Evolutionary conservation across 2,113 vertebrate genomes (phyloP), one percentile per base, ranked within the genome.

Genomic region (Nothocercus julius): DNA sequence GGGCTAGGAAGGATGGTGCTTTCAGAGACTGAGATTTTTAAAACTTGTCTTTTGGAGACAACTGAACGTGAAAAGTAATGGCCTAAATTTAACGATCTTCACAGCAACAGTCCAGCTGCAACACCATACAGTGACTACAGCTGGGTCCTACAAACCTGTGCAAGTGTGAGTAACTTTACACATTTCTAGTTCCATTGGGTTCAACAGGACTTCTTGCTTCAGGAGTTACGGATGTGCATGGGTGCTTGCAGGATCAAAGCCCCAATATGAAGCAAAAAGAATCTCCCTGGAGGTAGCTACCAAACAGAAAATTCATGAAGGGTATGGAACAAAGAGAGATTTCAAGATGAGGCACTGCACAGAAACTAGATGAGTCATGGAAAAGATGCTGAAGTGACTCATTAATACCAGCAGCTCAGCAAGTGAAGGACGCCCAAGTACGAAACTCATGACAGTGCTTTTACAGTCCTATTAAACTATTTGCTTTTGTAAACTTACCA

Each of bases 301-400:
- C 87, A 85, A 94, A 94, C 24, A 92, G 67, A 90, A 70, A 93
- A 58, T 83, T 90, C 66, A 82, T 1, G 34, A 91, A 47, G 73
- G 51, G 69, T 87, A 74, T 94, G 73, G 90, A 93, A 94, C 59
- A 82, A 96, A 96, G 91, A 90, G 68, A 87, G 47, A 92, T 93
- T 96, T 96, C 87, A 94, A 94, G 97, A 97, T 53, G 77, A 87
- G 69, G 47, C 72, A 69, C 89, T 66, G 85, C 87, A 78, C 79
- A 85, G 92, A 96, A 95, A 96, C 87, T 56, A 97, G 94, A 96
- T 68, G 92, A 95, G 76, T 95, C 93, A 97, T 83, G 87, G 93
- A 93, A 92, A 95, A 96, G 95, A 95, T 76, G 87, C 61, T 82
- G 59, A 95, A 95, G 72, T 93, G 91, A 96, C 94, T 96, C 93